Percentiles rank a stretch among this genome's conserved stretches.
Evolutionary conservation across 2,113 vertebrate species (phyloP).

Genomic region (Pontoporia blainvillei): DNA sequence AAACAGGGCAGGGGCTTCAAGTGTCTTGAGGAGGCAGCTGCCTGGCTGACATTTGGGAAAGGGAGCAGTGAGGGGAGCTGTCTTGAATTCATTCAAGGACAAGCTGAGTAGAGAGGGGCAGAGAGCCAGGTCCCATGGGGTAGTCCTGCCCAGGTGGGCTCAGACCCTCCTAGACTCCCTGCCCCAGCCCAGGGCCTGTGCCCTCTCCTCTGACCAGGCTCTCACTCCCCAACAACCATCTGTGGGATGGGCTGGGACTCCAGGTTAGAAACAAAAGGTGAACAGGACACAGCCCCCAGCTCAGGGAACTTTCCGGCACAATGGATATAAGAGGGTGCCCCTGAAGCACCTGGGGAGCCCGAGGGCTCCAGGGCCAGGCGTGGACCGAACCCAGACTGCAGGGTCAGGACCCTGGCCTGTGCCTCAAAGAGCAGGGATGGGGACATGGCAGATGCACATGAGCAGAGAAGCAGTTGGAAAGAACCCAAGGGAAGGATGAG

Average conservation of each 20-base stretch:
- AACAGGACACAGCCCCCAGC: background rate
- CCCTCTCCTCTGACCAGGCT: background rate
- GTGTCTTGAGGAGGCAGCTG: background rate
- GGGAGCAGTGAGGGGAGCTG: background rate
- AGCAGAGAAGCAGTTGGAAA: background rate
- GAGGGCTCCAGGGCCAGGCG: background rate
- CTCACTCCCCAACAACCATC: background rate
- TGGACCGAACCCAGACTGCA: background rate
- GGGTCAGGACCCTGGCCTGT: background rate
- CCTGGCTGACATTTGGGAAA: background rate
- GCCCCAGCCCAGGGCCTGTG: background rate
- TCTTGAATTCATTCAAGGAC: background rate
- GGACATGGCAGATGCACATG: background rate
- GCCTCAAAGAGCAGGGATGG: background rate
- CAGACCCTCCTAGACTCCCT: background rate
- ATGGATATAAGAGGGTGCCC: background rate
- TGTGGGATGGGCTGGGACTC: background rate
- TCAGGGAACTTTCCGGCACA: background rate
- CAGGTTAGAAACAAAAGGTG: background rate
- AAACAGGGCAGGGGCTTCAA: background rate
- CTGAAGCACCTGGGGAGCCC: background rate
- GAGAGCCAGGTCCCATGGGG: background rate
- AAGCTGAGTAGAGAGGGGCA: background rate
- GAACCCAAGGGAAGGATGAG: rapidly evolving
- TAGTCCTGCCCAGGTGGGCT: background rate